A percentile compares a stretch with the other conserved stretches of the same genome.
These are phyloP conservation scores for Subanguina moxae DNA, from an alignment of 1,140 invertebrate genomes.

Conservation along the genomic window DNA sequence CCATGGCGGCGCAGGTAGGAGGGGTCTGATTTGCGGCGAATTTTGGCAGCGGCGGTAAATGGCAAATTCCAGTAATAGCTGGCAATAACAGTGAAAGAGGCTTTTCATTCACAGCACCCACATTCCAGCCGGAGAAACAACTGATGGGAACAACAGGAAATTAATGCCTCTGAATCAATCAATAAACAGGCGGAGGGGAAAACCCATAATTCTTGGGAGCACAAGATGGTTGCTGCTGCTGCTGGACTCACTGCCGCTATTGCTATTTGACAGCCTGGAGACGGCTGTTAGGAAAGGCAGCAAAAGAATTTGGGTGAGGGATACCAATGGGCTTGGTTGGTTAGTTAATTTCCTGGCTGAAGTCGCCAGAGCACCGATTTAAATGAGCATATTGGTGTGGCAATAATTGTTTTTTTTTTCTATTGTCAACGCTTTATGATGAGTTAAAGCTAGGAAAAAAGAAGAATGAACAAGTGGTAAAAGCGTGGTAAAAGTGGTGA, in stretches of 20 bases:
- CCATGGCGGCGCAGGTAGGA: constrained; percentile 4
- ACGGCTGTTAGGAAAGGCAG: not conserved
- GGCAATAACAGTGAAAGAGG: not conserved
- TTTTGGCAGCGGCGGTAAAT: not conserved
- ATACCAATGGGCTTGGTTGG: too few species aligned
- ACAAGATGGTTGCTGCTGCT: too few species aligned
- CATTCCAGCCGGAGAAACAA: not conserved
- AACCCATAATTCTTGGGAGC: not conserved
- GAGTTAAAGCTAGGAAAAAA: too few species aligned
- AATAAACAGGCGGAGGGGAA: not conserved
- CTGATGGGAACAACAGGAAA: not conserved
- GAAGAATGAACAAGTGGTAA: too few species aligned
- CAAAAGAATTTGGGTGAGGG: too few species aligned
- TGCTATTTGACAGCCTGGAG: not conserved
- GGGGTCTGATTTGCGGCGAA: constrained; percentile 1
- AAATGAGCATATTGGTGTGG: too few species aligned
- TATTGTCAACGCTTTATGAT: too few species aligned
- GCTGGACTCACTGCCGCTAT: too few species aligned
- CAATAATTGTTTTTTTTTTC: too few species aligned
- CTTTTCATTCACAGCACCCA: not conserved
- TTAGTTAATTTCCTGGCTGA: too few species aligned
- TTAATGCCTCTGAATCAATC: constrained; percentile 1
- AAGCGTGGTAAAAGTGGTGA: too few species aligned
- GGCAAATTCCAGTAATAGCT: not conserved
- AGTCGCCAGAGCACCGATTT: too few species aligned